Evolutionary conservation across 2,888 invertebrate species (phyloP).

Genomic region (Ichneumoninae sp.): DNA sequence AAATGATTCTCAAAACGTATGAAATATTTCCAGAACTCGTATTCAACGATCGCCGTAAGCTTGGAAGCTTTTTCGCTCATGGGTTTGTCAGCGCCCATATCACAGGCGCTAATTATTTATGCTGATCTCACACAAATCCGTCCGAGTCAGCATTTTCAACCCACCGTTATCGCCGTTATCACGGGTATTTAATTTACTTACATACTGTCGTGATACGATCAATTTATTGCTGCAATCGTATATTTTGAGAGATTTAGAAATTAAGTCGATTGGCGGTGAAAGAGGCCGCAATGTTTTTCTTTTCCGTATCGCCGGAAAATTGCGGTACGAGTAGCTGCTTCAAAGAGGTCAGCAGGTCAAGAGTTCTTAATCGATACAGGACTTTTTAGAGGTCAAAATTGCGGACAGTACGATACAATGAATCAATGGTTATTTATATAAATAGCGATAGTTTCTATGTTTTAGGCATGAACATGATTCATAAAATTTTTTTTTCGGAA

Average conservation of each 20-base stretch:
- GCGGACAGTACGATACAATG: not conserved
- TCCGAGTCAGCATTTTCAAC: slow-evolving; percentile 86
- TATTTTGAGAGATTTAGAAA: not conserved
- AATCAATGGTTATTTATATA: not conserved
- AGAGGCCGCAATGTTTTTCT: no score
- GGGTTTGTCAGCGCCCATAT: slow-evolving; percentile 89
- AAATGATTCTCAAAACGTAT: slow-evolving; percentile 6
- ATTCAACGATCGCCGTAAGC: slow-evolving; percentile 87
- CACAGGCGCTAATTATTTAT: slow-evolving; percentile 89
- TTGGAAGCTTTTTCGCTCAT: slow-evolving; percentile 88
- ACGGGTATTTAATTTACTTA: slow-evolving; percentile 85
- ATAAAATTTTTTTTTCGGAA: no score
- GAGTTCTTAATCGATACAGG: not conserved
- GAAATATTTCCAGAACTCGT: slow-evolving; percentile 86
- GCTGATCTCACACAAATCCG: slow-evolving; percentile 88
- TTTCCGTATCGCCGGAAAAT: not conserved
- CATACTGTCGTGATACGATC: not conserved
- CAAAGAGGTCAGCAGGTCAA: not conserved
- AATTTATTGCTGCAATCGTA: no score
- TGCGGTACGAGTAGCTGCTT: not conserved
- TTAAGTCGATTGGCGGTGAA: not conserved
- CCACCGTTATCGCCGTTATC: slow-evolving; percentile 89
- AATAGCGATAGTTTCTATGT: not conserved
- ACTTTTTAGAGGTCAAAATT: not conserved
- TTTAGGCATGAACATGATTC: no score